Conservation (phyloP, 2,888 invertebrate genomes). For the Noctua pronuba region DNA sequence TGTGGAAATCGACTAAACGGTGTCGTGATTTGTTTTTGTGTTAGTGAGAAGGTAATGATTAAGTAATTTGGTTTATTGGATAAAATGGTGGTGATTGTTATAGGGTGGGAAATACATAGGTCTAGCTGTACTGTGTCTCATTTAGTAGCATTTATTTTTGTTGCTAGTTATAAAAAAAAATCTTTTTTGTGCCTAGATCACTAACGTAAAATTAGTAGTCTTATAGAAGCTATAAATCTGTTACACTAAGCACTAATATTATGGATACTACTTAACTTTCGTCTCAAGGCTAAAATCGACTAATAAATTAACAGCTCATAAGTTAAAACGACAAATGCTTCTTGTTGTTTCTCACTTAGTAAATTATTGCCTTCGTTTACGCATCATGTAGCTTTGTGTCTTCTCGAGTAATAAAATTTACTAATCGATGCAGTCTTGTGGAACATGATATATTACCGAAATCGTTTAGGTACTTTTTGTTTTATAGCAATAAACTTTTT, state of each 20-base stretch:
- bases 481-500: not conserved
- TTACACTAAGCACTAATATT: not conserved
- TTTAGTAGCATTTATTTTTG: not conserved
- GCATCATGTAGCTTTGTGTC: slow-evolving; percentile 57
- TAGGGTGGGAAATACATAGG: not conserved
- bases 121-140: not conserved
- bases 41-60: slow-evolving; percentile 15
- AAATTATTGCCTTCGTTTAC: slow-evolving; percentile 62
- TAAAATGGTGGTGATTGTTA: not conserved
- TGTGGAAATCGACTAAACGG: slow-evolving; percentile 51
- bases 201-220: not conserved
- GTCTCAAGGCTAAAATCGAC: slow-evolving; percentile 19
- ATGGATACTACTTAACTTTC: not conserved
- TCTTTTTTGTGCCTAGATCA: not conserved
- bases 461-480: not conserved
- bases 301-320: slow-evolving; percentile 61
- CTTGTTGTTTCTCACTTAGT: slow-evolving; percentile 65
- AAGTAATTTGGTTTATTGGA: not conserved
- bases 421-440: slow-evolving; percentile 52
- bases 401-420: slow-evolving; percentile 61
- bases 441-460: slow-evolving; percentile 23
- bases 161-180: not conserved
- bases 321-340: slow-evolving; percentile 62
- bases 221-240: slow-evolving; percentile 9
- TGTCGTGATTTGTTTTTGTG: slow-evolving; percentile 43